Percentiles rank a stretch among this genome's conserved stretches.
phyloP scores from a whole-genome alignment of 2,888 invertebrate species.

The Osedax frankpressi region DNA sequence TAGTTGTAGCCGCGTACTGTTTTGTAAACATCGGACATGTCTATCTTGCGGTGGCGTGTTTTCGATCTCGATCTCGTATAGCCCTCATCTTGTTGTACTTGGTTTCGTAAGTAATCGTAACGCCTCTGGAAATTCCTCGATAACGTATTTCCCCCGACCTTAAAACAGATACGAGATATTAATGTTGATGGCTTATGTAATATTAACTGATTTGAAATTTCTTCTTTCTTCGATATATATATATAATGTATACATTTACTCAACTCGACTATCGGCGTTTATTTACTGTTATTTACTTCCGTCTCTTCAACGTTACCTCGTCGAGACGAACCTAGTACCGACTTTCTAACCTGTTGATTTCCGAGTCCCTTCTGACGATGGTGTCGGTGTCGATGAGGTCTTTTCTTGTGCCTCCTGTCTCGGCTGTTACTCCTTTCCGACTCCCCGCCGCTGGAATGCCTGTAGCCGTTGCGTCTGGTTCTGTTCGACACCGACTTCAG shows the following conservation, averaged over 20 bases:
- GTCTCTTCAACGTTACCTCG: too few species aligned
- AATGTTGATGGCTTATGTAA: neutral
- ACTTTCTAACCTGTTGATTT: neutral
- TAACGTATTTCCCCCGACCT: constrained; percentile 14
- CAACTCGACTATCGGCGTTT: neutral
- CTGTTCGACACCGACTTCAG: neutral
- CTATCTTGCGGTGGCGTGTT: constrained; percentile 1
- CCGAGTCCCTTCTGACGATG: constrained; percentile 9
- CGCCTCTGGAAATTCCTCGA: constrained; percentile 20
- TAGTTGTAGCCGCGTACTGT: neutral
- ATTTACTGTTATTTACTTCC: neutral
- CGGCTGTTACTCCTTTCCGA: neutral
- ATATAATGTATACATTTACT: too few species aligned
- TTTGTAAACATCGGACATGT: constrained; percentile 8
- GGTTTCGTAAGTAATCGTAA: constrained; percentile 3
- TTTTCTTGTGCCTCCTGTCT: neutral
- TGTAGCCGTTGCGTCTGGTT: neutral
- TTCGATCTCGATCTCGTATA: neutral
- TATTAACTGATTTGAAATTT: neutral
- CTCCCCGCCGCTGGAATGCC: neutral
- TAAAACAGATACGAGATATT: neutral
- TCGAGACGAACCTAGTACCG: too few species aligned
- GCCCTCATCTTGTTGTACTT: neutral
- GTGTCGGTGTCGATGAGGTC: neutral
- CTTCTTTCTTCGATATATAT: too few species aligned